Evolutionary conservation across 2,113 vertebrate genomes (phyloP).

Genomic region (Nycticorax nycticorax): DNA sequence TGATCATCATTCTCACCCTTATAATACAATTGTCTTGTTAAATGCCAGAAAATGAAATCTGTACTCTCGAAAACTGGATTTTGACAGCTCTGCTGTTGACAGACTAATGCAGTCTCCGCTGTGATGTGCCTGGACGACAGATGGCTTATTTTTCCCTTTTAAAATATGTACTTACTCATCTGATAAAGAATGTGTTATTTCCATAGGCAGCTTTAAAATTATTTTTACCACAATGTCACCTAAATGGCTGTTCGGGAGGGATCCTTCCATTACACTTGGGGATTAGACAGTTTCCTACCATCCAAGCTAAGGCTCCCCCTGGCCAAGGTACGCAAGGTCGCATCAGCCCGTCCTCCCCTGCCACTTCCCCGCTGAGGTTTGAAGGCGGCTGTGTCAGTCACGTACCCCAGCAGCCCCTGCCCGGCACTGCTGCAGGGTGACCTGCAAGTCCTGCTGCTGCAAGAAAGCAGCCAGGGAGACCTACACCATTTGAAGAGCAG

Average conservation of each 20-base stretch:
- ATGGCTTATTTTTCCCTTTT: constrained; percentile 28
- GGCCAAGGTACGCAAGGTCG: background rate
- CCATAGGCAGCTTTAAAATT: constrained; percentile 2
- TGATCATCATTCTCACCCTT: constrained; percentile 5
- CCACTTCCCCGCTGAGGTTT: background rate
- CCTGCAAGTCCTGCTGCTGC: background rate
- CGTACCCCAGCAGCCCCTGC: background rate
- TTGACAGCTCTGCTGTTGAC: constrained; percentile 50
- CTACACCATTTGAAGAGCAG: background rate
- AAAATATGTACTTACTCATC: constrained; percentile 32
- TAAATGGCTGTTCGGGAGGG: background rate
- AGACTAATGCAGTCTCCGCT: constrained; percentile 39
- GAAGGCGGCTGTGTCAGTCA: background rate
- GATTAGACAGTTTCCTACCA: background rate
- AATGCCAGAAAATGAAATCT: constrained; percentile 55
- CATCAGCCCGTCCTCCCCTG: background rate
- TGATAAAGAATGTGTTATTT: background rate
- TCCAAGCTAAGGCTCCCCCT: background rate
- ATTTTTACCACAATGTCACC: background rate
- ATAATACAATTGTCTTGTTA: constrained; percentile 54
- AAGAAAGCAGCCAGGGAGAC: background rate
- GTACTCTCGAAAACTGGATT: background rate
- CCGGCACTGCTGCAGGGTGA: background rate
- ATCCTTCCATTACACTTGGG: background rate
- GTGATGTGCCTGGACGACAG: background rate